Conservation (phyloP, 1,140 invertebrate genomes). For the Drosophila tsacasi region DNA sequence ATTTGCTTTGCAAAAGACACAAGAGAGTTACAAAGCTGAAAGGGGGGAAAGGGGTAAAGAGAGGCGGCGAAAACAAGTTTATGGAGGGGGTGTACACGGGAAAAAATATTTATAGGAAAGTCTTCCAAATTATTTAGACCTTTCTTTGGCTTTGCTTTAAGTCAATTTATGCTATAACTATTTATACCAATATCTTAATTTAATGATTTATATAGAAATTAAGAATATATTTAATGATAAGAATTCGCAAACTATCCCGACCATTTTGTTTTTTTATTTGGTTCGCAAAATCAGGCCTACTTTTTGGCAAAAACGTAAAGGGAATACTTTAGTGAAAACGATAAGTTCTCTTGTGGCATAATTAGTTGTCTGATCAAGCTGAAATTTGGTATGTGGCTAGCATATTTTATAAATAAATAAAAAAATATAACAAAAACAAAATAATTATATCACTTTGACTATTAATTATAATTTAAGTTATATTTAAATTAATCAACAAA, state of each 20-base stretch:
- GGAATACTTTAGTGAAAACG: no score
- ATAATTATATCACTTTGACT: not conserved
- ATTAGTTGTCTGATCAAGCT: not conserved
- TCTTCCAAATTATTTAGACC: not conserved
- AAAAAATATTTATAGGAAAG: slow-evolving; percentile 1
- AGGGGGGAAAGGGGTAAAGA: slow-evolving; percentile 16
- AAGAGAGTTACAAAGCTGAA: slow-evolving; percentile 45
- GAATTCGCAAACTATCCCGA: no score
- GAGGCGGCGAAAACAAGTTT: slow-evolving; percentile 65
- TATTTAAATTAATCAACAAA: not conserved
- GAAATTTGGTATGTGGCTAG: no score
- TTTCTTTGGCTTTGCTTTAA: not conserved
- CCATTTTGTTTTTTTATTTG: no score
- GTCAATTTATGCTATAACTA: not conserved
- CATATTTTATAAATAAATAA: no score
- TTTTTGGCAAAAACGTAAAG: no score
- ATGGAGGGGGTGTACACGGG: slow-evolving; percentile 41
- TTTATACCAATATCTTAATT: no score
- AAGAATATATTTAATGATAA: not conserved
- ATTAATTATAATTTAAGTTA: not conserved
- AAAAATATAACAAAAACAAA: no score
- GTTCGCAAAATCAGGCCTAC: not conserved
- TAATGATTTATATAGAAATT: no score
- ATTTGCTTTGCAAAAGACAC: slow-evolving; percentile 66
- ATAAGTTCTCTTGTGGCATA: no score